Conservation (phyloP, 2,797 vertebrate genomes). For the Argya squamiceps region DNA sequence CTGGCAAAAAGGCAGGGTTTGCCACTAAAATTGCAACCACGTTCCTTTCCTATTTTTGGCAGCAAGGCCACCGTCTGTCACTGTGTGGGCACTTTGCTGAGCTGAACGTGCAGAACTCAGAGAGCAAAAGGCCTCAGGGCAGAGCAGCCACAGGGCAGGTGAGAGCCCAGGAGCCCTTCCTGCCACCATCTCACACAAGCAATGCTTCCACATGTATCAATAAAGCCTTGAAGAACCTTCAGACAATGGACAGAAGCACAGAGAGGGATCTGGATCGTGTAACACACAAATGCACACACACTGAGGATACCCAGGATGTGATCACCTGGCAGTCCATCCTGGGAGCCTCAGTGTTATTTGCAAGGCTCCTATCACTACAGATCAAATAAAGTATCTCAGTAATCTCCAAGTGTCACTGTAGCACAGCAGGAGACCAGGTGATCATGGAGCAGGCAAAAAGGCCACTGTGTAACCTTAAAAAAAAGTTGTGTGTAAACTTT, state of each 20-base stretch:
- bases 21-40: not conserved
- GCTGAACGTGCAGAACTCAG: not conserved
- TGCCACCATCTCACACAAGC: not conserved
- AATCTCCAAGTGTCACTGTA: not conserved
- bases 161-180: not conserved
- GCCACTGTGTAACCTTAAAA: not conserved
- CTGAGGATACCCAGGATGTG: not conserved
- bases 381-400: not conserved
- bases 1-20: not conserved
- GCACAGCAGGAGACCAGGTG: not conserved
- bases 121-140: not conserved
- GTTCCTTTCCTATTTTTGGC: not conserved
- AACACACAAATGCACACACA: not conserved
- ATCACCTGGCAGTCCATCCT: not conserved
- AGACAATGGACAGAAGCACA: not conserved
- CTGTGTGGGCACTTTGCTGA: fast-evolving
- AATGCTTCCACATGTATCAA: not conserved
- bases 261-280: not conserved
- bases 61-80: fast-evolving
- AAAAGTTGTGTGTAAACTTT: not conserved
- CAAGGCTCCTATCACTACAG: not conserved
- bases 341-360: not conserved
- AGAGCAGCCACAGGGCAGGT: not conserved
- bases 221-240: not conserved
- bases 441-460: not conserved